Percentiles rank a stretch among this genome's conserved stretches.
These are phyloP conservation scores for Ctenopoma multispine DNA, from an alignment of 2,797 vertebrate species.

Conservation along the genomic window DNA sequence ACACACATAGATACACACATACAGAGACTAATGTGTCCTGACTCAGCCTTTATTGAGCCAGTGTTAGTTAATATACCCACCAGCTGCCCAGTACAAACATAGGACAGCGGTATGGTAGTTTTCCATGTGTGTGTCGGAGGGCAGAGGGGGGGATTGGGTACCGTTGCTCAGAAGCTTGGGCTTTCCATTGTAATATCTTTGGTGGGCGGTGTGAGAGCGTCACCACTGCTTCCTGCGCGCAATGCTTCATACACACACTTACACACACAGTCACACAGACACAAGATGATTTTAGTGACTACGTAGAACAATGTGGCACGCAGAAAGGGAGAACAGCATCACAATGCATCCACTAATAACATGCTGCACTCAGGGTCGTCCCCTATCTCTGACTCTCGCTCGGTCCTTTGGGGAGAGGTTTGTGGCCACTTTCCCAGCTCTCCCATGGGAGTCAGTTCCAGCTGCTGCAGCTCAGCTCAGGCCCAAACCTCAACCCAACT, in stretches of 20 bases:
- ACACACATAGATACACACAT: conserved; percentile 68
- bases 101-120: conserved; percentile 56
- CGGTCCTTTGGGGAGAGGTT: conserved; percentile 46
- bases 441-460: conserved; percentile 69
- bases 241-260: conserved; percentile 30
- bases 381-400: conserved; percentile 22
- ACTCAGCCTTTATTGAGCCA: conserved; percentile 66
- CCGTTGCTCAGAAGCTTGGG: conserved; percentile 43
- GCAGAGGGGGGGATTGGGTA: conserved; percentile 17
- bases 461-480: conserved; percentile 60
- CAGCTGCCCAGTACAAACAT: conserved; percentile 37
- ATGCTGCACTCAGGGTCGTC: conserved; percentile 47
- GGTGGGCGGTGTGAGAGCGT: conserved; percentile 71
- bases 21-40: conserved; percentile 55
- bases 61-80: conserved; percentile 38
- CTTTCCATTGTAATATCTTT: conserved; percentile 58
- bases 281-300: conserved; percentile 58
- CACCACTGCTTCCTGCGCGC: conserved; percentile 70
- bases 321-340: conserved; percentile 53
- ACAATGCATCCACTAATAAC: conserved; percentile 63
- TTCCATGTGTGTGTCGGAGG: conserved; percentile 63
- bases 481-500: conserved; percentile 58
- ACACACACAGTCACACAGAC: conserved; percentile 21
- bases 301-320: conserved; percentile 43
- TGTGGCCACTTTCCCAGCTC: conserved; percentile 78